A percentile compares a stretch with the other conserved stretches of the same genome.
phyloP scores from a whole-genome alignment of 2,797 vertebrate genomes.

The Leucoraja ocellata region DNA sequence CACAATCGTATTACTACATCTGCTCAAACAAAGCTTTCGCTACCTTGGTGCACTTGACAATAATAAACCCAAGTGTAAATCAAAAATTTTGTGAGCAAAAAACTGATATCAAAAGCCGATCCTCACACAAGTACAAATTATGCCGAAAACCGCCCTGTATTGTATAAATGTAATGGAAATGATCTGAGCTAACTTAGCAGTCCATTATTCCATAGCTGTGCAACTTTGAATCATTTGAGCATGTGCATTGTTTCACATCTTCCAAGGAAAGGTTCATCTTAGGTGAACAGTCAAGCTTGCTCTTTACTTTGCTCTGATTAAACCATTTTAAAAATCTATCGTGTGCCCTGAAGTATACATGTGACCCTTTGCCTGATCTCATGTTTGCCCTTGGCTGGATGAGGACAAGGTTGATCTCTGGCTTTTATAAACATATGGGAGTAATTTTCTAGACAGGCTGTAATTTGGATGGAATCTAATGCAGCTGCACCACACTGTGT shows the following conservation, averaged over 20 bases:
- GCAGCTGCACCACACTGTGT: not conserved
- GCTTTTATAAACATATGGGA: conserved; percentile 28
- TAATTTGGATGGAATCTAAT: conserved; percentile 18
- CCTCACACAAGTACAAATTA: not conserved
- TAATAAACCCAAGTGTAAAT: too few species aligned
- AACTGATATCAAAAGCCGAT: not conserved
- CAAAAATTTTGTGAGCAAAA: not conserved
- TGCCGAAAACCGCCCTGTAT: not conserved
- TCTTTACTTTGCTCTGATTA: not conserved
- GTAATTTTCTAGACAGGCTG: conserved; percentile 7
- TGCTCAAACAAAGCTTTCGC: too few species aligned
- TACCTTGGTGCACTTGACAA: too few species aligned
- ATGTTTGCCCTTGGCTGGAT: not conserved
- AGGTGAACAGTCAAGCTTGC: not conserved
- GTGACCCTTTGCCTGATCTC: conserved; percentile 14
- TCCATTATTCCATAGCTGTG: not conserved
- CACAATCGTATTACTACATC: too few species aligned
- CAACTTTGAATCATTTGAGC: conserved; percentile 21
- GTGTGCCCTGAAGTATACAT: not conserved
- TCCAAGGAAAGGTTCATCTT: conserved; percentile 12
- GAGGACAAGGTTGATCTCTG: not conserved
- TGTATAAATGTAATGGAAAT: not conserved
- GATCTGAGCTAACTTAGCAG: not conserved
- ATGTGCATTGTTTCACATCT: not conserved
- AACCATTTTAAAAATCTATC: conserved; percentile 7